Conservation (phyloP, 2,797 vertebrate species). For the Heterohyrax brucei region DNA sequence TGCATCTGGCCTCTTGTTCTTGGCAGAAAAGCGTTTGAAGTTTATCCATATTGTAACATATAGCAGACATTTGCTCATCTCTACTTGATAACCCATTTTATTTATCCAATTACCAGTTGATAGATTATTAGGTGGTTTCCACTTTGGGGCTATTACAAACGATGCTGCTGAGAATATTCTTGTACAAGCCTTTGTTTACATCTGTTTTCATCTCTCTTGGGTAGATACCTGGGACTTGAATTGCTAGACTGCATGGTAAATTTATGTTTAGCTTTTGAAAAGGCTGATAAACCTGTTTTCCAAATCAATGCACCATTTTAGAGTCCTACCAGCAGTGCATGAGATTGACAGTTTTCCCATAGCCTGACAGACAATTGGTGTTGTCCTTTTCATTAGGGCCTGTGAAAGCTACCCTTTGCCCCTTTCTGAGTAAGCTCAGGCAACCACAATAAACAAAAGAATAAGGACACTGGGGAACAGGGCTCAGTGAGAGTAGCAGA, state of each 20-base stretch:
- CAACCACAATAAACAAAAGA: not conserved
- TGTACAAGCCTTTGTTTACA: not conserved
- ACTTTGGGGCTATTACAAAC: not conserved
- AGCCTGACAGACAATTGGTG: not conserved
- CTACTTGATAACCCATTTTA: not conserved
- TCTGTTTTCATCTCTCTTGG: not conserved
- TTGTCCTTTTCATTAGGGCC: not conserved
- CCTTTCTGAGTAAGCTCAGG: not conserved
- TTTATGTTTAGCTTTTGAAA: not conserved
- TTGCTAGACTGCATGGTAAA: not conserved
- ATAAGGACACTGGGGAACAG: not conserved
- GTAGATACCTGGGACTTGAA: not conserved
- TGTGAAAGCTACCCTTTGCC: not conserved
- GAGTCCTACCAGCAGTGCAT: not conserved
- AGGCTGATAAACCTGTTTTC: not conserved
- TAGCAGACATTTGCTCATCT: not conserved
- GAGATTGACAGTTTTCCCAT: not conserved
- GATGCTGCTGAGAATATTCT: not conserved
- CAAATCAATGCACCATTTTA: not conserved
- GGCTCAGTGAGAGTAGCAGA: not conserved
- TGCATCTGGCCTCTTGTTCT: not conserved
- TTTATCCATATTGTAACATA: not conserved
- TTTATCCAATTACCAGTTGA: not conserved
- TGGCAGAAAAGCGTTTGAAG: not conserved
- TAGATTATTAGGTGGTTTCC: not conserved